Conservation (phyloP, 2,888 invertebrate species). For the Nephrotoma flavescens region DNA sequence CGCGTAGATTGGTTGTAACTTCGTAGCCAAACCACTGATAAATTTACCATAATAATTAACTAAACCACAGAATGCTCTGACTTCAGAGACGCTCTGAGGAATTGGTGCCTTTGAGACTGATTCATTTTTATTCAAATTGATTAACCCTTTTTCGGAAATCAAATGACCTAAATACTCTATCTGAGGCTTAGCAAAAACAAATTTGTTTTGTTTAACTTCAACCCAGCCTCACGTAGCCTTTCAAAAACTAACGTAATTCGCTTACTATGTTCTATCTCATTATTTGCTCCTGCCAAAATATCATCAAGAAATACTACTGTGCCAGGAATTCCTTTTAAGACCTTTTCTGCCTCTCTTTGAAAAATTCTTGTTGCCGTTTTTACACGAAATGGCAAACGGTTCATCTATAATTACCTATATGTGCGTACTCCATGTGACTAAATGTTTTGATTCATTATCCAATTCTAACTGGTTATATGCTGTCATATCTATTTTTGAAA, state of each 20-base stretch:
- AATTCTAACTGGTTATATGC: slow-evolving; percentile 9
- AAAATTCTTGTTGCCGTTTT: too few species aligned
- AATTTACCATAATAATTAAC: background rate
- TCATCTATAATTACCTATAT: slow-evolving; percentile 9
- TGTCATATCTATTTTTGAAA: too few species aligned
- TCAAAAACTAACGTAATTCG: background rate
- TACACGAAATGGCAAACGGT: too few species aligned
- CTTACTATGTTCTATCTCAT: background rate
- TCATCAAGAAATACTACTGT: too few species aligned
- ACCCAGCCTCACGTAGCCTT: background rate
- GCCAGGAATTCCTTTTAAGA: background rate
- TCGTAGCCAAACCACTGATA: too few species aligned
- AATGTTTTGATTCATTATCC: slow-evolving; percentile 6
- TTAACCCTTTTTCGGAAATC: background rate
- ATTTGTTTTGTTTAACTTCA: background rate
- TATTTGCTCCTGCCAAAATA: background rate
- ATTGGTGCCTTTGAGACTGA: too few species aligned
- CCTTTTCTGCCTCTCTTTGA: background rate
- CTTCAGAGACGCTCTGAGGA: too few species aligned
- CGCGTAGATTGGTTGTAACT: too few species aligned
- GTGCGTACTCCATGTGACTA: slow-evolving; percentile 13
- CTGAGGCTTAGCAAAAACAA: background rate
- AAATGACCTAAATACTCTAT: too few species aligned
- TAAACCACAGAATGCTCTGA: too few species aligned
- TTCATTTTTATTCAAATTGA: too few species aligned